A percentile compares a stretch with the other conserved stretches of the same genome.
Evolutionary conservation across 1,140 invertebrate genomes (phyloP).

Genomic region (Apis florea): DNA sequence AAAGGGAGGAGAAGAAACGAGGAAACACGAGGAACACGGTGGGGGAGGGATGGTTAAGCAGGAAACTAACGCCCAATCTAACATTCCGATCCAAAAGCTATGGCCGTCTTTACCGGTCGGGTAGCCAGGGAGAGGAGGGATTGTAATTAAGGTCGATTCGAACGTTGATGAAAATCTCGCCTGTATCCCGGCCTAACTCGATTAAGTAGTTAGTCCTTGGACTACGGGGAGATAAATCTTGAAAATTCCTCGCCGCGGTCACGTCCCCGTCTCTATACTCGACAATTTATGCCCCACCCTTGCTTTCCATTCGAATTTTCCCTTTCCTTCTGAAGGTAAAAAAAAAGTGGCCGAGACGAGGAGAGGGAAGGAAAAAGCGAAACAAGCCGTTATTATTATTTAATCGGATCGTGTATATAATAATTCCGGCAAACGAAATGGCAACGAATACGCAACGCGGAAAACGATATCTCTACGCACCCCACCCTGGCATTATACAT

Average conservation of each 20-base stretch:
- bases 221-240: conserved; percentile 54
- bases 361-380: neutral
- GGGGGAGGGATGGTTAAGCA: conserved; percentile 13
- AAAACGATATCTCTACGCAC: neutral
- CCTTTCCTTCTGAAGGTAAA: neutral
- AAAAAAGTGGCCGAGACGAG: too few species aligned
- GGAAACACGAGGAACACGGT: conserved; percentile 33
- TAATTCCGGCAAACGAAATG: neutral
- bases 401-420: neutral
- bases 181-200: conserved; percentile 47
- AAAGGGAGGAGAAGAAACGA: conserved; percentile 40
- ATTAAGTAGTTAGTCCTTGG: conserved; percentile 56
- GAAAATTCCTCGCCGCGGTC: conserved; percentile 53
- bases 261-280: conserved; percentile 26
- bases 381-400: too few species aligned
- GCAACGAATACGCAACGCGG: neutral
- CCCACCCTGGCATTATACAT: conserved; percentile 64
- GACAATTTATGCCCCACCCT: conserved; percentile 34
- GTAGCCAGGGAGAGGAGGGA: conserved; percentile 53
- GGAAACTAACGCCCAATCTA: conserved; percentile 56
- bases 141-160: conserved; percentile 60
- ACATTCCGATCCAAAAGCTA: conserved; percentile 49
- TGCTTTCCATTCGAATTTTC: conserved; percentile 28
- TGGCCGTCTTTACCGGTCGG: conserved; percentile 49
- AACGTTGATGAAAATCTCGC: conserved; percentile 60